A percentile compares a stretch with the other conserved stretches of the same genome.
These are phyloP conservation scores for Chaetogeoica ovagalla DNA, from an alignment of 2,888 invertebrate species.

Conservation along the genomic window DNA sequence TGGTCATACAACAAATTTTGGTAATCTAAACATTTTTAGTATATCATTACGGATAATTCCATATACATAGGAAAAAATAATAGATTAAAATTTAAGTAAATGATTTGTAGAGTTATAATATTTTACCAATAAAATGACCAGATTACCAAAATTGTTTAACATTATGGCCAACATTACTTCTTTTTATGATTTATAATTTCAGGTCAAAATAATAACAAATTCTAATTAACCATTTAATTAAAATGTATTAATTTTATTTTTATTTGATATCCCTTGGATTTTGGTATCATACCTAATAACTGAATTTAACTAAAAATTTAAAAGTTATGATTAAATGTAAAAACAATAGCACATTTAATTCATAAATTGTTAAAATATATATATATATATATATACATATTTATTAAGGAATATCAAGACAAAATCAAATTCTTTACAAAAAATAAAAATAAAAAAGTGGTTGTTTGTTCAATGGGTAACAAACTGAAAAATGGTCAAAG, in stretches of 20 bases:
- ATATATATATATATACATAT: constrained; percentile 8
- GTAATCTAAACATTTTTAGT: constrained; percentile 1
- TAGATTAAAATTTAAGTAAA: not conserved
- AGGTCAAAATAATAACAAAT: constrained; percentile 10
- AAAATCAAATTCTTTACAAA: constrained; percentile 46
- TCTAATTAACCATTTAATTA: not conserved
- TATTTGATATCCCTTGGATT: not conserved
- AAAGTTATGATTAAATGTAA: constrained; percentile 10
- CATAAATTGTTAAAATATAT: constrained; percentile 27
- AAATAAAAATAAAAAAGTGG: constrained; percentile 30
- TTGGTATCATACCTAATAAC: not conserved
- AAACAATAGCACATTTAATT: constrained; percentile 26
- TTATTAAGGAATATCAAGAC: constrained; percentile 10
- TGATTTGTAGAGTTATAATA: too few species aligned
- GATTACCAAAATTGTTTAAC: not conserved
- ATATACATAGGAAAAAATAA: not conserved
- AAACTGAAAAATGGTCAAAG: constrained; percentile 45
- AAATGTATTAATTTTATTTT: not conserved
- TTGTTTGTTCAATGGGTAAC: constrained; percentile 52
- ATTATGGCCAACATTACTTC: not conserved
- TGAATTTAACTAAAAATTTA: constrained; percentile 1
- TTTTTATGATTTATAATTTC: not conserved
- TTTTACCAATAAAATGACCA: not conserved
- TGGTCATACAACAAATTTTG: not conserved
- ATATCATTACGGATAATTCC: not conserved